Evolutionary conservation across 2,888 invertebrate species (phyloP), one percentile per base, ranked within the genome.

Genomic region (Coelopa pilipes): DNA sequence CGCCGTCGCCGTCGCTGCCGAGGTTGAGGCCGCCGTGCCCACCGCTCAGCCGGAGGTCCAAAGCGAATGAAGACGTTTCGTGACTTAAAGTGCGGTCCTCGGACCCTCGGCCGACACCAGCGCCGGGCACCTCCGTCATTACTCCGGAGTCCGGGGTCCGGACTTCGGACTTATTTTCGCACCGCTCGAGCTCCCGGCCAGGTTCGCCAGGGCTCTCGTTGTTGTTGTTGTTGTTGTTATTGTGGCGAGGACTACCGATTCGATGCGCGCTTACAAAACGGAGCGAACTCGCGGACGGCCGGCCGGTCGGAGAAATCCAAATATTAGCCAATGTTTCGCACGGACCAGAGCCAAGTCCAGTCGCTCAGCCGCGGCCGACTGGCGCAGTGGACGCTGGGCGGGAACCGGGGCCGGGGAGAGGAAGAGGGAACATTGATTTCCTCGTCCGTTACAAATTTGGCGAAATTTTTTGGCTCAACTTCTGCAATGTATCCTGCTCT

Each of bases 51-150:
- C 80, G 81, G 81, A 81, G 83, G 81, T 80, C 81, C 77, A 77
- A 74, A 74, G 77, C 80, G 82, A 83, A 86, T 86, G 82, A 86
- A 87, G 85, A 86, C 81, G 86, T 85, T 85, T 86, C 87, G 86
- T 86, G 86, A 87, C 85, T 84, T 77, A 73, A 76, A 75, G 78
- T 75, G 75, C 75, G 72, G 53, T 72, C 74, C 24, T 57, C 49
- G n/a, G 24, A 53, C n/a, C n/a, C n/a, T n/a, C n/a, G 15, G 46
- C 13, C 65, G 63, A 74, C 69, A 60, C 49, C 73, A 73, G 60
- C 59, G 60, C 19, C 60, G 57, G 65, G 65, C 63, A 63, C 49
- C 79, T 83, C 81, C 84, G 82, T 81, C 81, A 83, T 83, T 82
- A 83, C 79, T 81, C n/a, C n/a, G n/a, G n/a, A n/a, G n/a, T n/a